A percentile compares a stretch with the other conserved stretches of the same genome.
These are phyloP conservation scores for Hycleus cichorii DNA, from an alignment of 1,140 invertebrate species.

Conservation along the genomic window DNA sequence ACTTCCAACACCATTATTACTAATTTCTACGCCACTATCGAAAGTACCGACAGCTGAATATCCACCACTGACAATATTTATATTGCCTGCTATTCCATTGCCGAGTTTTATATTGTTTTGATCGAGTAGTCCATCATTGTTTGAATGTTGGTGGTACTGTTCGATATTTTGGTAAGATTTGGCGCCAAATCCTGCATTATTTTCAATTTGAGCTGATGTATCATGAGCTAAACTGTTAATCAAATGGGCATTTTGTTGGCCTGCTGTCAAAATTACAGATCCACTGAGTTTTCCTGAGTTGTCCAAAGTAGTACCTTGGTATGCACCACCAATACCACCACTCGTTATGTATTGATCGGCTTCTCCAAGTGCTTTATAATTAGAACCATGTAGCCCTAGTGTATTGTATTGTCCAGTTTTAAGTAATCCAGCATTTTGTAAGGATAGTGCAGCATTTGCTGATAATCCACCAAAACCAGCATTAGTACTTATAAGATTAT, in stretches of 20 bases:
- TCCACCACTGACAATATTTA: constrained; percentile 34
- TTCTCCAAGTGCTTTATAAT: background rate
- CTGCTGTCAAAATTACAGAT: background rate
- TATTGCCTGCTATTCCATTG: constrained; percentile 15
- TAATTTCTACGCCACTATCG: constrained; percentile 15
- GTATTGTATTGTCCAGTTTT: background rate
- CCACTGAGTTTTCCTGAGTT: background rate
- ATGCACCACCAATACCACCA: background rate
- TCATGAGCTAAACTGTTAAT: constrained; percentile 1
- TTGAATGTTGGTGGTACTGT: background rate
- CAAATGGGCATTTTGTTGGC: background rate
- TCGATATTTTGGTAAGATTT: constrained; percentile 11
- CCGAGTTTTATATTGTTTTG: too few species aligned
- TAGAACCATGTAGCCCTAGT: background rate
- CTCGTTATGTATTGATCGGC: background rate
- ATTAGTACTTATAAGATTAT: too few species aligned
- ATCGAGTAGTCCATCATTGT: too few species aligned
- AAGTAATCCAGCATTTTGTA: constrained; percentile 27
- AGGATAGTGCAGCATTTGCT: constrained; percentile 22
- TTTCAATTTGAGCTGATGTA: too few species aligned
- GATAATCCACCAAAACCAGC: constrained; percentile 12
- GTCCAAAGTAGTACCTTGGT: background rate
- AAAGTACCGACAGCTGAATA: constrained; percentile 30
- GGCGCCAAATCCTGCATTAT: background rate
- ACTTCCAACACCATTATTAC: constrained; percentile 14